Percentiles rank a stretch among this genome's conserved stretches.
Evolutionary conservation across 2,888 invertebrate species (phyloP).

Genomic region (Dicyrtoma fusca): DNA sequence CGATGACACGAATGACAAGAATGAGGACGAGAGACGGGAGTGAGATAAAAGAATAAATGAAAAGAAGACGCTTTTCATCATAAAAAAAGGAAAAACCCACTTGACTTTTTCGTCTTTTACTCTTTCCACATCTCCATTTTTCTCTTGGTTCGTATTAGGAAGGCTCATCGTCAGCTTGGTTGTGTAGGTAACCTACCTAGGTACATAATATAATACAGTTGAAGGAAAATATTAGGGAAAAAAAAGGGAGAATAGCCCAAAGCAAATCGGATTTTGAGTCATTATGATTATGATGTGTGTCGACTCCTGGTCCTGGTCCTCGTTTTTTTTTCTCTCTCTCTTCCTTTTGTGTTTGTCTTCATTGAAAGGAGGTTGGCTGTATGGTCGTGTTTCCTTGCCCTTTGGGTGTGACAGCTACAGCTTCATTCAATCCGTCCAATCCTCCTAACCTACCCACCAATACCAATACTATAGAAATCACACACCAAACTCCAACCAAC

Average conservation of each 20-base stretch:
- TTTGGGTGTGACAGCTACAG: slow-evolving; percentile 35
- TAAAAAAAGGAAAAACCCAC: slow-evolving; percentile 3
- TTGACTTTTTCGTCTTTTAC: background rate
- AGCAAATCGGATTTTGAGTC: background rate
- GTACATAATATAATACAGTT: background rate
- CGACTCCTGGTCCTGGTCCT: background rate
- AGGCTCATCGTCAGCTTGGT: background rate
- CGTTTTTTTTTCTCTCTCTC: background rate
- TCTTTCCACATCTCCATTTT: background rate
- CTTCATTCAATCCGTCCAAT: slow-evolving; percentile 23
- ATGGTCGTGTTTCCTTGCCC: slow-evolving; percentile 30
- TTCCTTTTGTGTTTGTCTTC: slow-evolving; percentile 30
- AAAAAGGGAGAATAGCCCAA: background rate
- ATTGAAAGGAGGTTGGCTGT: slow-evolving; percentile 27
- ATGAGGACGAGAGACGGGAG: background rate
- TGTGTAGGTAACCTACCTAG: background rate
- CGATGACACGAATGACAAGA: too few relatives aligned
- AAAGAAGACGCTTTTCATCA: background rate
- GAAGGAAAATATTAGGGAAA: background rate
- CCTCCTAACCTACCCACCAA: background rate
- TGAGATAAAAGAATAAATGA: background rate
- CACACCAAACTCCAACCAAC: too few relatives aligned
- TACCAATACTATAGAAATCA: too few relatives aligned
- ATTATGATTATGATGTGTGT: slow-evolving; percentile 8
- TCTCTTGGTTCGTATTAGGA: background rate